Evolutionary conservation across 2,888 invertebrate species (phyloP).

Genomic region (Brachyptera putata): DNA sequence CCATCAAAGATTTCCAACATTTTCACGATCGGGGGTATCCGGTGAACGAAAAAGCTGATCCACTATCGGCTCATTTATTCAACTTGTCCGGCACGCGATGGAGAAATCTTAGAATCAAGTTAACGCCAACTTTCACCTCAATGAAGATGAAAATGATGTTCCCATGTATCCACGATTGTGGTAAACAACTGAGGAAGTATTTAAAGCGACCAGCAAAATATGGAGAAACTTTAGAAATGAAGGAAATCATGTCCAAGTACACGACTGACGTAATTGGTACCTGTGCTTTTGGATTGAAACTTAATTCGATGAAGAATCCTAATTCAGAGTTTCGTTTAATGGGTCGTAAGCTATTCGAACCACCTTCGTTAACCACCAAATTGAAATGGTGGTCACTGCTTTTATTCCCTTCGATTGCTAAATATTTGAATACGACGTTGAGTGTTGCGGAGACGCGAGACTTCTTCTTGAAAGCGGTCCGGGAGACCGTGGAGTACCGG

Average conservation of each 20-base stretch:
- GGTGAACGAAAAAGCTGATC: slow-evolving; percentile 20
- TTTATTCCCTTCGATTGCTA: neutral
- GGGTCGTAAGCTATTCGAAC: slow-evolving; percentile 37
- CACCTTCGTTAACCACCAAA: neutral
- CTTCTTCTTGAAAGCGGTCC: slow-evolving; percentile 27
- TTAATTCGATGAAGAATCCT: slow-evolving; percentile 53
- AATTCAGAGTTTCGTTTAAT: slow-evolving; percentile 52
- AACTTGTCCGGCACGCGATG: slow-evolving; percentile 25
- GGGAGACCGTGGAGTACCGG: slow-evolving; percentile 37
- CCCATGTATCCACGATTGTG: slow-evolving; percentile 22
- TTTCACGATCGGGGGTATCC: slow-evolving; percentile 26
- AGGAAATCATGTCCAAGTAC: slow-evolving; percentile 46
- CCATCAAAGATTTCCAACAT: slow-evolving; percentile 26
- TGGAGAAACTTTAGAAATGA: slow-evolving; percentile 24
- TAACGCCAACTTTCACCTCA: slow-evolving; percentile 32
- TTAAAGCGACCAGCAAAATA: slow-evolving; percentile 2
- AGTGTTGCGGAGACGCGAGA: neutral
- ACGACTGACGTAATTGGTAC: slow-evolving; percentile 59
- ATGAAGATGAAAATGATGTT: slow-evolving; percentile 32
- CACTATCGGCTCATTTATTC: slow-evolving; percentile 27
- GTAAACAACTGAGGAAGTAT: slow-evolving; percentile 17
- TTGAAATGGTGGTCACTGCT: slow-evolving; percentile 11
- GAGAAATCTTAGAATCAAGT: slow-evolving; percentile 26
- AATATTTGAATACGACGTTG: neutral
- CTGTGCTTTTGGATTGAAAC: slow-evolving; percentile 59